Evolutionary conservation across 2,888 invertebrate species (phyloP), one percentile per base, ranked within the genome.

Genomic region (Theretra japonica): DNA sequence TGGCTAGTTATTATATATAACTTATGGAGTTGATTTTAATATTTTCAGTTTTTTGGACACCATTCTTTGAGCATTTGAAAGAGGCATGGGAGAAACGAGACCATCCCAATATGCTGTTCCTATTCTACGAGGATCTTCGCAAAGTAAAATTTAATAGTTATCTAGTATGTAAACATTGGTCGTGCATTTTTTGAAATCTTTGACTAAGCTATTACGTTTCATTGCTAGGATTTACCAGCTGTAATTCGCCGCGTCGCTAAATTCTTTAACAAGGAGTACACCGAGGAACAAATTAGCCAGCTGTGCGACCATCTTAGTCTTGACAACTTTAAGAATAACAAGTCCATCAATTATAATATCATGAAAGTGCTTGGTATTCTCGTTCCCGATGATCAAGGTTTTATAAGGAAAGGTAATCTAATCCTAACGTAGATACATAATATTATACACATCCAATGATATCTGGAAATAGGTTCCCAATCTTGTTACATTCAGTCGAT

Each of bases 121-220:
- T 98, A 72, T 97, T 97, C 84, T 98, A 98, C 81, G 98, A 98
- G 89, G 96, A 98, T 79, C 95, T 98, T 88, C 95, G 96, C 70
- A 95, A 95, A 88, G 97, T 96, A 88, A 80, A 72, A 41, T 33
- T 62, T 19, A 33, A 28, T 21, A 41, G 11, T 65, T 15, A 33
- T 65, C n/a, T n/a, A n/a, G n/a, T n/a, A n/a, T n/a, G n/a, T n/a
- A n/a, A n/a, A n/a, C 5, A 19, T 19, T 11, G n/a, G n/a, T 21
- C 4, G n/a, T n/a, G 50, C 41, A 28, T 58, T 17, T 59, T n/a
- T 25, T 41, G 30, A 53, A 59, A 21, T 30, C 68, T 41, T 58
- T 60, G 19, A n/a, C 23, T 58, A 11, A 71, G 48, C 15, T 8
- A 33, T 11, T 6, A 21, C 21, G 15, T 17, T 58, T 4, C 5